Evolutionary conservation across 2,797 vertebrate genomes (phyloP), one percentile per base, ranked within the genome.

Genomic region (Pseudochirops cupreus): DNA sequence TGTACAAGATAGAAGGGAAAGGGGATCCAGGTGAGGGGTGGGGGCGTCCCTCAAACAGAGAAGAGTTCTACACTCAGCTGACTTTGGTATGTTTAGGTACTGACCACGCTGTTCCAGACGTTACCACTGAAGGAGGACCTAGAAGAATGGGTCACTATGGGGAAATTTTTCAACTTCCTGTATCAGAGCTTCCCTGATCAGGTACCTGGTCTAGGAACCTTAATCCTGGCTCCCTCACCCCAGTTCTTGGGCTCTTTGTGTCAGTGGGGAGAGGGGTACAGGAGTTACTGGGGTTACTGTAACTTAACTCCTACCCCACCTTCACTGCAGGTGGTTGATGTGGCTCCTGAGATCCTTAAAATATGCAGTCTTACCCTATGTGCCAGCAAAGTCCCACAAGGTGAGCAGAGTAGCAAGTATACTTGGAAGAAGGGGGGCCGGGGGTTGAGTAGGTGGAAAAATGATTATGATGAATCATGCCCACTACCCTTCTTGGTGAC

Each of bases 71-170:
- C n/a, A 95, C 92, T 50, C 39, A 3, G 56, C 16, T 74, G 5
- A 21, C 56, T 39, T 9, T 26, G 33, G 12, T 95, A 10, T 93
- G 57, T 92, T 94, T 94, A 99, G 99, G 99, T 99, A 0, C 97
- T 99, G 33, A 99, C 99, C 18, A 99, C 99, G 46, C 97, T 99
- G 92, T 97, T 99, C 56, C 98, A 93, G 0, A 97, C 97, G 59
- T 99, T 99, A 55, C 99, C 99, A 0, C 98, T 99, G 58, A 99
- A 99, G 98, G 99, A 99, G 93, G 99, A 99, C 97, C 94, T 99
- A 96, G 99, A 99, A 97, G 99, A 99, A 95, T 99, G 99, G 98
- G 98, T 99, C 96, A 99, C 99, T 0, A 98, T 99, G 46, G 99
- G 99, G 93, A 98, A 95, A 94, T 99, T 99, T 97, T 98, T 99